Evolutionary conservation across 2,113 vertebrate genomes (phyloP), one percentile per base, ranked within the genome.

Genomic region (Ciconia stormi): DNA sequence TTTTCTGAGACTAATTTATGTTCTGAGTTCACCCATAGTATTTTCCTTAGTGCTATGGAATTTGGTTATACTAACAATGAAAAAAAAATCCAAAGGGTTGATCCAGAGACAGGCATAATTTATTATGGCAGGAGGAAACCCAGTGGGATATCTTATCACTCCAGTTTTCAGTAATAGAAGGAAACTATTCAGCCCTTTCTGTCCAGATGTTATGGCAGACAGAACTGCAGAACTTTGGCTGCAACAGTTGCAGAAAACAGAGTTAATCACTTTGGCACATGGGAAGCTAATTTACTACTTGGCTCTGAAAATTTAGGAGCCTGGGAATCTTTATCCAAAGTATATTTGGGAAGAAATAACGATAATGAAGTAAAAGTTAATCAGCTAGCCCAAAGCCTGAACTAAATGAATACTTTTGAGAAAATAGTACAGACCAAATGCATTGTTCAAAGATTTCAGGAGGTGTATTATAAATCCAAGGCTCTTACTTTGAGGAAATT

Each of bases 1-100:
- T 70, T 93, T 96, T 90, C 62, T 94, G 59, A 81, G 63, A 25
- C 10, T 92, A 85, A 93, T 97, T 95, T 85, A 73, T 93, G 32
- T 63, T 89, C 76, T 65, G 59, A 82, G 65, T 70, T 95, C 77
- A 93, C 47, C 47, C 66, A 13, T 42, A 7, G 34, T 74, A 2
- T 77, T 96, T 94, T 86, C 62, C 58, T 79, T 91, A 55, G 21
- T 2, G 5, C 55, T 85, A 0, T 80, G 89, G 90, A 92, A 93
- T 96, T 87, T 70, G 38, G 13, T 85, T 92, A 42, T 71, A 29
- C 67, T 94, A 82, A 92, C 74, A 94, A 71, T 18, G 69, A 87
- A 71, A 56, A 59, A 84, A 91, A 95, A 90, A 73, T 86, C 40
- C 38, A 69, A 55, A 56, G 40, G n/a, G 47, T 65, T 85, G n/a